phyloP scores from a whole-genome alignment of 2,113 vertebrate species.

The Chroicocephalus ridibundus region DNA sequence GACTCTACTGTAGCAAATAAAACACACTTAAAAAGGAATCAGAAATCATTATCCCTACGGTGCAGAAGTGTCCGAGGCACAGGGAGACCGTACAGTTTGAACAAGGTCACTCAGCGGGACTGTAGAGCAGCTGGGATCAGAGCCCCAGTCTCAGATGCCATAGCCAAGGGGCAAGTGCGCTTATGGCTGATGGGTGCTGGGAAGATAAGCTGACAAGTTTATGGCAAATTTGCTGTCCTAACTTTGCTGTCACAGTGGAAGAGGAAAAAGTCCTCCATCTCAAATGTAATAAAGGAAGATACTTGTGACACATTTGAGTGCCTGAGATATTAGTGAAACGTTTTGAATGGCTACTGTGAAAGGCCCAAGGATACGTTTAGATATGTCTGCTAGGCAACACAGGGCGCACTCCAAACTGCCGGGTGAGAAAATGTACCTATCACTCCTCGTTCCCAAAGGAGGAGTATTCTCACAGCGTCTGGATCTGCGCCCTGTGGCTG shows the following conservation, averaged over 20 bases:
- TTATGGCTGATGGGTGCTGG: accelerated
- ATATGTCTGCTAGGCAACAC: not conserved
- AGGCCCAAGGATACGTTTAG: not conserved
- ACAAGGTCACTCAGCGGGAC: not conserved
- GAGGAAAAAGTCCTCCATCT: not conserved
- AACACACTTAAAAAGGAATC: not conserved
- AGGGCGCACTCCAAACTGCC: not conserved
- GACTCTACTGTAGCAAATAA: not conserved
- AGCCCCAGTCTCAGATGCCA: not conserved
- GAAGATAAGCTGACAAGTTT: not conserved
- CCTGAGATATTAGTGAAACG: not conserved
- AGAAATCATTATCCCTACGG: not conserved
- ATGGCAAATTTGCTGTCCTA: not conserved
- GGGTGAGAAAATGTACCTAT: not conserved
- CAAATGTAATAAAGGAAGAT: not conserved
- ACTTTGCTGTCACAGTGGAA: not conserved
- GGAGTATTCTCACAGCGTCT: not conserved
- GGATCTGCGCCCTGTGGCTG: not conserved
- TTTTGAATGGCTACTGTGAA: not conserved
- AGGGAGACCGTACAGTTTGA: not conserved
- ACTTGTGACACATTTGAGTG: not conserved
- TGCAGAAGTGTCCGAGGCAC: not conserved
- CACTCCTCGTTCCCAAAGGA: not conserved
- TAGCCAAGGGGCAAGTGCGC: not conserved
- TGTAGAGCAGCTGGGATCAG: not conserved